These are phyloP conservation scores for Gryon sp. DNA, from an alignment of 1,140 invertebrate genomes.

Conservation along the genomic window DNA sequence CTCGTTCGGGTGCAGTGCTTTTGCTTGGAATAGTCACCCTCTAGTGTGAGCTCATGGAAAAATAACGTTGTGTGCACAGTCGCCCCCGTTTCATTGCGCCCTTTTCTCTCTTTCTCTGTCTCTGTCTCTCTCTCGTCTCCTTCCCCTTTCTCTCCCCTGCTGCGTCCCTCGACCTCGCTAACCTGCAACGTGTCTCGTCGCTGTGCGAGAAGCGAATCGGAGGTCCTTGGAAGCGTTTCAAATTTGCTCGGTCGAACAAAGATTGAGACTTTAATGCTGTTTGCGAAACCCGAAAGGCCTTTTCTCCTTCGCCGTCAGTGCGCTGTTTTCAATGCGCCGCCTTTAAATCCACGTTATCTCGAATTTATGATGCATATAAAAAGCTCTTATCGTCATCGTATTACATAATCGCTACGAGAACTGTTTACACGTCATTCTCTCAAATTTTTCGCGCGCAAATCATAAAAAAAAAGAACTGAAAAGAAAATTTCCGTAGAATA, in stretches of 20 bases:
- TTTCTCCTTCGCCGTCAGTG: slow-evolving; percentile 44
- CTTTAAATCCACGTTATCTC: slow-evolving; percentile 55
- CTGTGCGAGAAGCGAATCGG: slow-evolving; percentile 35
- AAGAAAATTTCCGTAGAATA: slow-evolving; percentile 5
- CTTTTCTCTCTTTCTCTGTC: slow-evolving; percentile 11
- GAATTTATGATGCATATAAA: slow-evolving; percentile 55
- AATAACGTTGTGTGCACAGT: slow-evolving; percentile 73
- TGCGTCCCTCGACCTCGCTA: slow-evolving; percentile 24
- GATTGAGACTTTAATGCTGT: slow-evolving; percentile 73
- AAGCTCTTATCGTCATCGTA: slow-evolving; percentile 53
- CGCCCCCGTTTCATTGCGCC: slow-evolving; percentile 52
- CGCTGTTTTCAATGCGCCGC: slow-evolving; percentile 43
- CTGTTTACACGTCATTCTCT: slow-evolving; percentile 37
- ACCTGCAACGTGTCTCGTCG: slow-evolving; percentile 46
- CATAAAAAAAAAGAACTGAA: slow-evolving; percentile 7
- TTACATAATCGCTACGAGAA: slow-evolving; percentile 49
- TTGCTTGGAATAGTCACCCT: slow-evolving; percentile 51
- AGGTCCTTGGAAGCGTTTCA: slow-evolving; percentile 60
- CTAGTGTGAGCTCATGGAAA: slow-evolving; percentile 68
- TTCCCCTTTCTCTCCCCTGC: too few species aligned
- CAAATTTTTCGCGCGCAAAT: slow-evolving; percentile 30
- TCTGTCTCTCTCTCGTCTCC: too few species aligned
- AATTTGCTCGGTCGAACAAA: slow-evolving; percentile 70
- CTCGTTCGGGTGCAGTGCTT: slow-evolving; percentile 49
- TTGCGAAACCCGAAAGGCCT: slow-evolving; percentile 65